Base-by-base conservation (phyloP, 1,140 invertebrate species). In the Mizuhopecten yessoensis region DNA sequence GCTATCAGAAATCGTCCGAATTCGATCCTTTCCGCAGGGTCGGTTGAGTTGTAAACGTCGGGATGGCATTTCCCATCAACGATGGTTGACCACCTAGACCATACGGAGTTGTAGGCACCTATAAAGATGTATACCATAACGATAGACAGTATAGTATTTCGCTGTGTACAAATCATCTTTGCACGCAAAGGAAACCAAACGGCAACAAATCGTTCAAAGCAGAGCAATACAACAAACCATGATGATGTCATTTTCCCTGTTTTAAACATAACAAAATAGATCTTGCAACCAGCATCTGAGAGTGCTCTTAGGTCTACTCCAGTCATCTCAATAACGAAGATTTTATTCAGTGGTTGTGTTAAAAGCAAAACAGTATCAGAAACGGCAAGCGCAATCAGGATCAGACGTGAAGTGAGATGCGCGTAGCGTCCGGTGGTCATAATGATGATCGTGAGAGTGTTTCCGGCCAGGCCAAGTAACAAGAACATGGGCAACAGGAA, bases 231-330 rank as follows among this genome's bases (percentile, higher is more conserved):
- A 9, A 94, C 92, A 87, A 94, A 91, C 93, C 94, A 94, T 0
- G 94, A 93, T 17, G 94, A 94, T 15, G 92, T 90, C 93, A 94
- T 93, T 89, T 94, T 94, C 15, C 91, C 90, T 0, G 92, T 93
- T 29, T 87, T 88, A 34, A 87, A 93, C 29, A 93, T 15, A 34
- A 90, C 91, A 87, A 92, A 94, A 75, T 92, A 94, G 3, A 93
- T 15, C 39, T 93, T 92, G 42, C 94, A 94, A 0, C 90, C 90
- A 0, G 91, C 42, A 11, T 88, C 33, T 0, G 92, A 93, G 15
- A 93, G n/a, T 0, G 94, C 89, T 34, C 94, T 39, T 15, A 93
- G 33, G 75, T 94, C 94, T 7, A 49, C 0, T 10, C 93, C 92
- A 33, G 92, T 33, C n/a, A 93, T n/a, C 23, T 87, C 34, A 5